Evolutionary conservation across 2,113 vertebrate species (phyloP).

Genomic region (Dryoscopus gambensis): DNA sequence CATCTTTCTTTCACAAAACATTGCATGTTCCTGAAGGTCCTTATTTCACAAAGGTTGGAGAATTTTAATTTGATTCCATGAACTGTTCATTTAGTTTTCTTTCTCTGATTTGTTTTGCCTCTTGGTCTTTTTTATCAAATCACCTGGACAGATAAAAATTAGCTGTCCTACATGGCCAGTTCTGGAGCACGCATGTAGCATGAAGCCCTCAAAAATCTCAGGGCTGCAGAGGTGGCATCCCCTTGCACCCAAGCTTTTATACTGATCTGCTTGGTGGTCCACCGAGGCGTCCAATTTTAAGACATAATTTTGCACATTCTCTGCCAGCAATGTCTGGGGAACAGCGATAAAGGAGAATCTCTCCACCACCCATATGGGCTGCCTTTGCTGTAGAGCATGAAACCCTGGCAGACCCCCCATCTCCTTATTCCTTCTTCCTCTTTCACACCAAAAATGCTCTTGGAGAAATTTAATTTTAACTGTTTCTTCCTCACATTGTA

Average conservation of each 20-base stretch:
- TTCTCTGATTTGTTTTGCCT: neutral
- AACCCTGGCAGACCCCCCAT: neutral
- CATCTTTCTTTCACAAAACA: constrained; percentile 13
- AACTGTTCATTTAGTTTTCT: neutral
- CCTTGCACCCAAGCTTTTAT: neutral
- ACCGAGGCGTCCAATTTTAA: neutral
- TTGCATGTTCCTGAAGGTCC: neutral
- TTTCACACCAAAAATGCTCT: neutral
- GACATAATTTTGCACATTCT: neutral
- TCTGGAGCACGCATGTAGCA: neutral
- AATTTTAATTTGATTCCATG: neutral
- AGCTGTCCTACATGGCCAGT: neutral
- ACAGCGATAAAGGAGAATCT: neutral
- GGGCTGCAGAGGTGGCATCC: neutral
- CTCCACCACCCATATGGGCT: neutral
- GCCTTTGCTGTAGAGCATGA: neutral
- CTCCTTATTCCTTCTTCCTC: neutral
- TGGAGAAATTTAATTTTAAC: constrained; percentile 2
- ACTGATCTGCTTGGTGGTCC: neutral
- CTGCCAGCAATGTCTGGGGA: neutral
- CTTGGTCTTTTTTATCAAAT: neutral
- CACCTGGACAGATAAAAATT: neutral
- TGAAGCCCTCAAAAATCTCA: neutral
- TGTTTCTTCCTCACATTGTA: neutral
- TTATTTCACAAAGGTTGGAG: neutral